Base-by-base conservation (phyloP, 2,113 vertebrate genomes). In the Todiramphus saurophagus region DNA sequence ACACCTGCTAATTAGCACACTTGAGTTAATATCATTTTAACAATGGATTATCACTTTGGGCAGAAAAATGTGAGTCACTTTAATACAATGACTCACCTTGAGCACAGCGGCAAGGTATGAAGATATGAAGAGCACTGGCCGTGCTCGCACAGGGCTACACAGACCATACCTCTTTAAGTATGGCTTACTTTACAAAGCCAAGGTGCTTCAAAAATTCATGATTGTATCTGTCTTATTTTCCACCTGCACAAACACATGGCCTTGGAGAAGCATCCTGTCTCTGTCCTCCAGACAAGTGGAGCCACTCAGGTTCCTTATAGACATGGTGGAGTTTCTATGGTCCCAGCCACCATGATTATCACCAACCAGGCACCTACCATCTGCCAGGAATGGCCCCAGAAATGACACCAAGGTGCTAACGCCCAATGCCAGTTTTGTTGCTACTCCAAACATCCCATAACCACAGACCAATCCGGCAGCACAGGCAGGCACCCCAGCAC, bases 1-100 rank as follows among this genome's bases (percentile, higher is more conserved):
- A 70, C 95, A 97, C 96, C 96, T 95, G 93, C 87, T 96, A 92
- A 96, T 97, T 97, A 97, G 83, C 68, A 70, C 93, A 66, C 25
- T 70, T 10, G 80, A 93, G 80, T 87, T 95, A 79, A 75, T 90
- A 90, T 48, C 6, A 72, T 44, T 95, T 81, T 93, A 94, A 94
- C 92, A 96, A 97, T 37, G 44, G 62, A 39, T 89, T 93, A 96
- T 63, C 83, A 94, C 77, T 94, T 39, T 73, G 80, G 75, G 64
- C 58, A 95, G 90, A 74, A 93, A 66, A 83, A 55, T 55, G 68
- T 84, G 81, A 96, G 81, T 67, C 81, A 50, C 50, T 92, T 33
- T 17, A 53, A 95, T 17, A 43, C 37, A 33, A 62, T 94, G 92
- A 95, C 70, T 95, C 94, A 92, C 43, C 59, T 35, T 1, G 7